Evolutionary conservation across 2,888 invertebrate genomes (phyloP).

Genomic region (Drosophila mimetica): DNA sequence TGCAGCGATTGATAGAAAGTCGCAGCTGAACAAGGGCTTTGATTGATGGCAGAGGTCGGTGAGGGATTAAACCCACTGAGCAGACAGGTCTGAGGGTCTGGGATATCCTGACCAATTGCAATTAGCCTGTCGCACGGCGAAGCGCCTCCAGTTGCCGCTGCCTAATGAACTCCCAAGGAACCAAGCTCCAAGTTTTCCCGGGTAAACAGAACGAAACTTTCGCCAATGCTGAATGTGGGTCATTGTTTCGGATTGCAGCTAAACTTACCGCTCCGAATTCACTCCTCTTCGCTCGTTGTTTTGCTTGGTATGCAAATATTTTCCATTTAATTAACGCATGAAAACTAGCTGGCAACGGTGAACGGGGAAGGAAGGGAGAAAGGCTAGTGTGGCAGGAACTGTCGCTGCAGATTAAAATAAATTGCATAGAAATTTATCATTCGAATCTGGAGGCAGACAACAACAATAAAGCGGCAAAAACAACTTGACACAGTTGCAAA

Average conservation of each 20-base stretch:
- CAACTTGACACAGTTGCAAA: slow-evolving; percentile 70
- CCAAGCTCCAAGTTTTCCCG: slow-evolving; percentile 4
- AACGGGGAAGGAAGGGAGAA: not conserved
- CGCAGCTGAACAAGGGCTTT: slow-evolving; percentile 35
- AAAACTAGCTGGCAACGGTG: slow-evolving; percentile 48
- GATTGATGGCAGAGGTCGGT: slow-evolving; percentile 50
- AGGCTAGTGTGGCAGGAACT: slow-evolving; percentile 40
- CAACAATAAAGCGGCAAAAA: slow-evolving; percentile 36
- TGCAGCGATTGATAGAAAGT: slow-evolving; percentile 54
- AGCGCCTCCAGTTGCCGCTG: slow-evolving; percentile 17
- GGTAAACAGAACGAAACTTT: slow-evolving; percentile 51
- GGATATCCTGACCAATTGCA: slow-evolving; percentile 1
- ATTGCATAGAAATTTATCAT: slow-evolving; percentile 77
- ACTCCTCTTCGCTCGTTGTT: not conserved
- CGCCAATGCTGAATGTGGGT: slow-evolving; percentile 62
- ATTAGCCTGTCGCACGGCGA: slow-evolving; percentile 16
- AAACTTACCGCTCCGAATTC: too few relatives aligned
- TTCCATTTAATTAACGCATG: slow-evolving; percentile 78
- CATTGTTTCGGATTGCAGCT: slow-evolving; percentile 65
- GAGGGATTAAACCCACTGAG: slow-evolving; percentile 1
- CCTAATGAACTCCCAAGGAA: slow-evolving; percentile 40
- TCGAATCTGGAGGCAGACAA: slow-evolving; percentile 62
- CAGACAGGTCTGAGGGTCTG: not conserved
- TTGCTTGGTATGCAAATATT: slow-evolving; percentile 65
- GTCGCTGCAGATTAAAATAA: slow-evolving; percentile 77